Conservation (phyloP, 1,140 invertebrate genomes). For the Lepidurus packardi region DNA sequence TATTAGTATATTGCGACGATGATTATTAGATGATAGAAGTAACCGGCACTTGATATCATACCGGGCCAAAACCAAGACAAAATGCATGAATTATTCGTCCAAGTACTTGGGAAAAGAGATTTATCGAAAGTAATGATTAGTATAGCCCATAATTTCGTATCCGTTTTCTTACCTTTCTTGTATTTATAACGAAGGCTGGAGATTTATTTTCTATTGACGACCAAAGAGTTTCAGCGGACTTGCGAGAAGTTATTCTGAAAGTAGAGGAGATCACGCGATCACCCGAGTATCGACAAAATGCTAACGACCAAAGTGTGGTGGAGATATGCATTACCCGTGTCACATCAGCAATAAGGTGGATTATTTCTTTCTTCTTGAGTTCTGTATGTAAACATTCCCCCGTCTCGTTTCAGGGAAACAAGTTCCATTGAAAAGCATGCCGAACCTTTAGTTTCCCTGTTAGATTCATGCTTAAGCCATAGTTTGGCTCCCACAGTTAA, state of each 20-base stretch:
- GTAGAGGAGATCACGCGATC: conserved; percentile 73
- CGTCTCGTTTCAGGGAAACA: conserved; percentile 61
- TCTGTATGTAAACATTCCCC: conserved; percentile 30
- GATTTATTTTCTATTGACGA: conserved; percentile 84
- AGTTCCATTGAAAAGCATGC: conserved; percentile 78
- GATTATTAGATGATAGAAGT: not conserved
- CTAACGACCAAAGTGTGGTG: conserved; percentile 87
- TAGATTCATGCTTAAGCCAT: conserved; percentile 81
- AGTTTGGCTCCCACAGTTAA: conserved; percentile 70
- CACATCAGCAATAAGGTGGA: conserved; percentile 70
- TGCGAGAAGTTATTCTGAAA: conserved; percentile 69
- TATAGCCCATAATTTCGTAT: not conserved
- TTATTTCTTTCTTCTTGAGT: conserved; percentile 26
- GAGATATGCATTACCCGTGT: conserved; percentile 86
- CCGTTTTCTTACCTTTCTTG: not conserved
- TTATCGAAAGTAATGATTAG: conserved; percentile 60
- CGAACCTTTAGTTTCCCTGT: conserved; percentile 67
- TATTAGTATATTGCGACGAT: not conserved
- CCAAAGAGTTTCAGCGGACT: conserved; percentile 73
- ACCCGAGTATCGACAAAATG: conserved; percentile 72
- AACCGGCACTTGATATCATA: not conserved
- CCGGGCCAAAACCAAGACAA: conserved; percentile 38
- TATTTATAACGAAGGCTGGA: conserved; percentile 56
- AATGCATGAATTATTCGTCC: conserved; percentile 83
- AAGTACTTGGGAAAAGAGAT: conserved; percentile 78